Evolutionary conservation across 2,888 invertebrate genomes (phyloP).

Genomic region (Eudemis profundana): DNA sequence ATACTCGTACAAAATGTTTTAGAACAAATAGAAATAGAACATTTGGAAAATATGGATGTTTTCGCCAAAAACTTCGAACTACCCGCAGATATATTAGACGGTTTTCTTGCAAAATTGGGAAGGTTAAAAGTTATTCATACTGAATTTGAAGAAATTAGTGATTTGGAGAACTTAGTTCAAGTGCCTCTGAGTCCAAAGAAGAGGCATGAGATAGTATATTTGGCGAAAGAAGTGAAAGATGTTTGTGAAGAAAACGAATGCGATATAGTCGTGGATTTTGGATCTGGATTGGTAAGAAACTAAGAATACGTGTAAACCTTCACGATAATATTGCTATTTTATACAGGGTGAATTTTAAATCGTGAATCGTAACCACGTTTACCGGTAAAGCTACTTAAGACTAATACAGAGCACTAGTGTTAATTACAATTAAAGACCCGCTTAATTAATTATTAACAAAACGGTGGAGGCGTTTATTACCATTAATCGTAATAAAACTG

Average conservation of each 20-base stretch:
- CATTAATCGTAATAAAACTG: no score
- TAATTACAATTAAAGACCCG: no score
- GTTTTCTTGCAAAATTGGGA: constrained; percentile 59
- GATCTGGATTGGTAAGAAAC: constrained; percentile 90
- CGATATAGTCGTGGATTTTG: constrained; percentile 88
- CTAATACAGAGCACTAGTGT: no score
- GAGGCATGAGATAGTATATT: constrained; percentile 88
- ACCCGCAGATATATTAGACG: constrained; percentile 54
- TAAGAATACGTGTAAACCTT: no score
- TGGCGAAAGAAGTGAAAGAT: constrained; percentile 84
- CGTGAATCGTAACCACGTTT: no score
- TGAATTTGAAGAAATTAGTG: constrained; percentile 49
- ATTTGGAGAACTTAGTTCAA: constrained; percentile 55
- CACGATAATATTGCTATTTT: no score
- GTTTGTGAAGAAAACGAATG: constrained; percentile 78
- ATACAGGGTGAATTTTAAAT: no score
- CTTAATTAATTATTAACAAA: no score
- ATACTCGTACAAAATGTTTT: constrained; percentile 84
- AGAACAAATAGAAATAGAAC: constrained; percentile 79
- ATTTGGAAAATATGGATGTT: constrained; percentile 54
- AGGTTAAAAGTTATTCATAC: constrained; percentile 55
- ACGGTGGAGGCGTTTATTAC: no score
- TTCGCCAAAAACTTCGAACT: constrained; percentile 55
- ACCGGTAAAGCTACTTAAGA: no score
- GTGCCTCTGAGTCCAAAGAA: constrained; percentile 86